Conservation (phyloP, 1,140 invertebrate genomes). For the Nephotettix cincticeps region DNA sequence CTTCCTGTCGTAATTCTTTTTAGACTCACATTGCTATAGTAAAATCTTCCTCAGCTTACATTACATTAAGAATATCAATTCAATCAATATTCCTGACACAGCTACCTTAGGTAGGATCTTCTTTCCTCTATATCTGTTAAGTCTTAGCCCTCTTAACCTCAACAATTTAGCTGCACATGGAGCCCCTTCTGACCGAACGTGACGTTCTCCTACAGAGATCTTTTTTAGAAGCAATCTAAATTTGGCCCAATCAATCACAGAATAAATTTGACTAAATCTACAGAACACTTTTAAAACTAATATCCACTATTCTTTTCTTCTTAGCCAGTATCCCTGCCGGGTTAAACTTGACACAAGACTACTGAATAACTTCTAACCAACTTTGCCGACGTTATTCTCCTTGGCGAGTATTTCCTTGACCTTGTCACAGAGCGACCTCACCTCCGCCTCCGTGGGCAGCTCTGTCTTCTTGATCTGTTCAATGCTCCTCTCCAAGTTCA, state of each 20-base stretch:
- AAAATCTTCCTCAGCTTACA: too few species aligned
- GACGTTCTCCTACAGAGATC: background rate
- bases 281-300: background rate
- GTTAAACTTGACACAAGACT: background rate
- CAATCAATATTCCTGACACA: too few species aligned
- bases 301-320: background rate
- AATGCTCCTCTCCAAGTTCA: conserved; percentile 9
- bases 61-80: too few species aligned
- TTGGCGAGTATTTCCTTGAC: conserved; percentile 15
- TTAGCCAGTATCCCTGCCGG: background rate
- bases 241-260: background rate
- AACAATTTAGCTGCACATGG: background rate
- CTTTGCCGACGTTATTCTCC: conserved; percentile 11
- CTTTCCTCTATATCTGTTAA: too few species aligned
- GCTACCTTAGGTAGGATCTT: too few species aligned
- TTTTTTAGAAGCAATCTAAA: background rate
- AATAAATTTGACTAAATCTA: background rate
- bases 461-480: conserved; percentile 19
- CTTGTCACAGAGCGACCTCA: conserved; percentile 18
- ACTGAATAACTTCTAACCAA: too few species aligned
- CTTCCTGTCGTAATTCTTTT: too few species aligned
- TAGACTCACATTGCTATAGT: too few species aligned
- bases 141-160: too few species aligned
- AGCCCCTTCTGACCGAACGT: too few species aligned
- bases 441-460: conserved; percentile 17